A percentile compares a stretch with the other conserved stretches of the same genome.
These are phyloP conservation scores for Pteropus alecto DNA, from an alignment of 2,113 vertebrate genomes.

Conservation along the genomic window DNA sequence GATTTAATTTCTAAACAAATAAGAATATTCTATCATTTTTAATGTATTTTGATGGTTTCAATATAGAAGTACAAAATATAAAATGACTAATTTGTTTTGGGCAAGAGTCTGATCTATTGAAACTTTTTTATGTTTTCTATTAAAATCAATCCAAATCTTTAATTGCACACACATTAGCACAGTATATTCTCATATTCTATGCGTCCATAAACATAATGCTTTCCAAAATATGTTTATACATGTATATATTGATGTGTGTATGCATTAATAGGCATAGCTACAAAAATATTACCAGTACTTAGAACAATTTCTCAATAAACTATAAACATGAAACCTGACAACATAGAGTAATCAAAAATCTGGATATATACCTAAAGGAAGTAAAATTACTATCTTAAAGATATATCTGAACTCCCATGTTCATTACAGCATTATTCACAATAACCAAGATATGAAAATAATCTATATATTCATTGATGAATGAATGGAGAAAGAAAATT, in stretches of 20 bases:
- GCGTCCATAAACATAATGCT: not conserved
- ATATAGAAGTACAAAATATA: not conserved
- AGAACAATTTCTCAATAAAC: not conserved
- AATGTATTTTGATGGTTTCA: not conserved
- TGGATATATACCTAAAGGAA: not conserved
- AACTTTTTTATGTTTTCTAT: not conserved
- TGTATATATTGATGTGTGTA: not conserved
- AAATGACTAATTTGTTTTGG: not conserved
- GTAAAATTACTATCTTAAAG: not conserved
- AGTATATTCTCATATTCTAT: not conserved
- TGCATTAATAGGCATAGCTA: too few species aligned
- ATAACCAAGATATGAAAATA: not conserved
- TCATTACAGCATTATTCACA: not conserved
- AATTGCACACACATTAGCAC: not conserved
- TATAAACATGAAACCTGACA: not conserved
- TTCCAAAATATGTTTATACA: not conserved
- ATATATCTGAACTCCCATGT: not conserved
- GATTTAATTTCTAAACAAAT: constrained; percentile 46
- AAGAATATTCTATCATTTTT: not conserved
- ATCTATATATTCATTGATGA: not conserved
- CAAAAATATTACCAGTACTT: not conserved
- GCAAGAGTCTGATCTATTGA: not conserved
- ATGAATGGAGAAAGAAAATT: too few species aligned
- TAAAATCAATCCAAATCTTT: not conserved
- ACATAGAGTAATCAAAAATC: not conserved